Evolutionary conservation across 2,888 invertebrate species (phyloP), one percentile per base, ranked within the genome.

Genomic region (Eubasilissa splendida): DNA sequence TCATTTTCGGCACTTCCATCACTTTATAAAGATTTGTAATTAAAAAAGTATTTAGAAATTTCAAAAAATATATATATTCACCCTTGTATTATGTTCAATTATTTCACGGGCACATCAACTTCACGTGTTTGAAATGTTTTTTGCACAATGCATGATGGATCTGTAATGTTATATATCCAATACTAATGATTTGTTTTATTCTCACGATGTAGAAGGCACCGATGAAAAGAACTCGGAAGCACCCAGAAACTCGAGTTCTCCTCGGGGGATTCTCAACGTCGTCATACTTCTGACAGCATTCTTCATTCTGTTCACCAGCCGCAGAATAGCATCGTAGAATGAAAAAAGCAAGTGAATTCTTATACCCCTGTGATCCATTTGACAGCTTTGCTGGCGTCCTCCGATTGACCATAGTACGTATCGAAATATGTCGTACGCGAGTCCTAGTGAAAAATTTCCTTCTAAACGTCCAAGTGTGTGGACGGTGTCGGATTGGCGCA

Each of bases 161-260:
- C 2, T 7, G 7, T 31, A 0, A 63, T 4, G 31, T 9, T 63
- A 7, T 42, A n/a, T 42, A 1, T 42, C 42, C 3, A 42, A n/a
- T 68, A 50, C 52, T 68, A 68, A 68, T 68, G 12, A 63, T 9
- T 14, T 50, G 58, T n/a, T 50, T 68, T 68, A 52, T 14, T 68
- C 50, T 52, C 7, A 68, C 11, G n/a, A 68, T n/a, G 50, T 10
- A 68, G 79, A 54, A 31, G 56, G 33, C 68, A 31, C 65, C 42
- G 79, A 79, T 54, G 79, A 79, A 59, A 79, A 54, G 53, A 74
- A 79, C 66, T 75, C 75, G 11, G 59, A 54, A 53, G 58, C 14
- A 31, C 53, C 73, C 4, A 52, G 79, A n/a, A 79, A 75, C 73
- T 68, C 68, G 14, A 50, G 50, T 11, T 5, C 68, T 12, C 14